Evolutionary conservation across 2,797 vertebrate genomes (phyloP).

Genomic region (Tamandua tetradactyla): DNA sequence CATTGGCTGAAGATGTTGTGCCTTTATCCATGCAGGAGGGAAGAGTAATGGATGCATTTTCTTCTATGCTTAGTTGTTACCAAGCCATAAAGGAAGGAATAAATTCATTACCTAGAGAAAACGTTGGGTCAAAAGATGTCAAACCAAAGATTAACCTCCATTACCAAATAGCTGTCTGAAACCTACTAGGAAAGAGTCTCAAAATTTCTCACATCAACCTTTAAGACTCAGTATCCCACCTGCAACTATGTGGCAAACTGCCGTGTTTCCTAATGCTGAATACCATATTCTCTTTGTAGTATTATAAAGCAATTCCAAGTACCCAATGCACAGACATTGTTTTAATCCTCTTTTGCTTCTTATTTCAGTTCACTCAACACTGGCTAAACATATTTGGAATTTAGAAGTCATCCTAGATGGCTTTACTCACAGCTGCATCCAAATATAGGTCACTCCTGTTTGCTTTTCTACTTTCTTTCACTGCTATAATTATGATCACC

Average conservation of each 20-base stretch:
- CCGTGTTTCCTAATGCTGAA: neutral
- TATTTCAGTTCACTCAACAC: neutral
- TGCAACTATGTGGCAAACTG: rapidly evolving
- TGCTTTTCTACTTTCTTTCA: neutral
- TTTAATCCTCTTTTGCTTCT: neutral
- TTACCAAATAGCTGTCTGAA: neutral
- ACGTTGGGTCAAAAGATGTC: neutral
- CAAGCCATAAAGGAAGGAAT: neutral
- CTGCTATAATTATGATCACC: neutral
- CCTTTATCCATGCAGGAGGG: rapidly evolving
- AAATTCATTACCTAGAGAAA: neutral
- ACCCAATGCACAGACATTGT: neutral
- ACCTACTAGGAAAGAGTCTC: neutral
- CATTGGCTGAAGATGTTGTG: neutral
- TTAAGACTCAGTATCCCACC: neutral
- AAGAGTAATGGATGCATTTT: neutral
- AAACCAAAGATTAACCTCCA: neutral
- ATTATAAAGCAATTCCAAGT: neutral
- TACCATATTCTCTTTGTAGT: neutral
- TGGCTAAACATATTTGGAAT: neutral
- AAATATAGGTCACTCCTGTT: neutral
- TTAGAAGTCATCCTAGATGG: neutral
- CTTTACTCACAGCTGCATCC: neutral
- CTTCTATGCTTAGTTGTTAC: neutral
- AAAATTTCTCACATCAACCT: neutral